These are phyloP conservation scores for Eulacestoma nigropectus DNA, from an alignment of 2,113 vertebrate genomes.

Conservation along the genomic window DNA sequence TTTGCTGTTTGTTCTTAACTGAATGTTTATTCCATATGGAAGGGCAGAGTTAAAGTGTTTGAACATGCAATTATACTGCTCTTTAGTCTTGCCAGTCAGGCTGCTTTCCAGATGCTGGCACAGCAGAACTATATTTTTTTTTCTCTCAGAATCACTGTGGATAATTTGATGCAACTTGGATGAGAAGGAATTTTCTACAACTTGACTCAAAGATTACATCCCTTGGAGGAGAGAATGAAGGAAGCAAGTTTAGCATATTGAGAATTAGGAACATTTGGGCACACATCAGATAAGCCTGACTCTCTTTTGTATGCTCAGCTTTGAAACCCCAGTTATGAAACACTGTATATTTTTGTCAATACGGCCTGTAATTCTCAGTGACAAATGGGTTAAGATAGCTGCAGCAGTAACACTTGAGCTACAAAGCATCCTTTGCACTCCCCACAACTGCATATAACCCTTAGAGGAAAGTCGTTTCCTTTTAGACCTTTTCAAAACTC, in stretches of 20 bases:
- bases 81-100: slow-evolving; percentile 6
- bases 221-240: not conserved
- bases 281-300: not conserved
- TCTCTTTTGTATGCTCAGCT: not conserved
- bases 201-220: not conserved
- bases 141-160: not conserved
- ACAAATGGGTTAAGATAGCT: not conserved
- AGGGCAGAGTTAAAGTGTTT: not conserved
- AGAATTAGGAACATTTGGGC: not conserved
- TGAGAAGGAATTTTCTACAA: not conserved
- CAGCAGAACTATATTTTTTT: slow-evolving; percentile 12
- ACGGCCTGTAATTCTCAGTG: not conserved
- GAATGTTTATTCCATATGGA: not conserved
- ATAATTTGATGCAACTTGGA: slow-evolving; percentile 33
- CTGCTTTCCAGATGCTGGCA: slow-evolving; percentile 46
- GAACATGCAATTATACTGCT: not conserved
- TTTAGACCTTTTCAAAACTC: not conserved
- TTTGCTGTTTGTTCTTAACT: not conserved
- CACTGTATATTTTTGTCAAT: not conserved
- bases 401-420: not conserved
- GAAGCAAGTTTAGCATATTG: not conserved
- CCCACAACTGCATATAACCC: not conserved
- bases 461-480: not conserved
- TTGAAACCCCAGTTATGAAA: slow-evolving; percentile 1
- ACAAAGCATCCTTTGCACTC: not conserved